phyloP scores from a whole-genome alignment of 30 jellyfish, hydroid and myxozoan species.

The Pseudorhiza aurosa region DNA sequence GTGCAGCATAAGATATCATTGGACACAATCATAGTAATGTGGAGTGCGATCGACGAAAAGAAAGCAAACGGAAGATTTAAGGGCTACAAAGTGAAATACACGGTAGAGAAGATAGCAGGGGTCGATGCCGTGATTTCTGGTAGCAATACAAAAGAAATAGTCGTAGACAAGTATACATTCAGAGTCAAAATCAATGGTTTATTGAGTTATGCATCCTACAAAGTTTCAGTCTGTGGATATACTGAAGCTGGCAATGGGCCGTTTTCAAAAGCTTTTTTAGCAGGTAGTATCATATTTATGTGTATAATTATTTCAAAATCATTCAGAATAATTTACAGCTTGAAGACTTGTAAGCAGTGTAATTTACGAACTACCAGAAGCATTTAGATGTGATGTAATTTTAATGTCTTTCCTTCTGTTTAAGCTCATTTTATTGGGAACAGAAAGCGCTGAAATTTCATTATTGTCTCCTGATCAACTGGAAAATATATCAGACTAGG shows the following conservation, averaged over 20 bases:
- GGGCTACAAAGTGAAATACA: constrained; percentile 52
- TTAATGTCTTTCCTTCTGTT: no score
- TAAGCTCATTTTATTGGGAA: no score
- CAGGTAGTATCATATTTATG: constrained; percentile 34
- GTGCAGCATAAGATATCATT: constrained; percentile 17
- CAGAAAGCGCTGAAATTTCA: no score
- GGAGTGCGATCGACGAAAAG: constrained; percentile 61
- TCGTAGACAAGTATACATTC: constrained; percentile 58
- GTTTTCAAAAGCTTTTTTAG: constrained; percentile 4
- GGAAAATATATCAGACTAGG: no score
- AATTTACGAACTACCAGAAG: no score
- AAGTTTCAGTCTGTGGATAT: constrained; percentile 55
- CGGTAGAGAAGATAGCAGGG: constrained; percentile 8
- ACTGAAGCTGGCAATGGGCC: constrained; percentile 81
- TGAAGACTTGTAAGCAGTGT: no score
- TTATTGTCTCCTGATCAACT: no score
- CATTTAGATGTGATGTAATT: no score
- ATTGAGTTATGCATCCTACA: constrained; percentile 35
- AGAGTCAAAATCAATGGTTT: constrained; percentile 41
- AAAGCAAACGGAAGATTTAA: constrained; percentile 44
- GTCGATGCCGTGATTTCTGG: constrained; percentile 14
- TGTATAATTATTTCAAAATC: no score
- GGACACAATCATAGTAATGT: constrained; percentile 11
- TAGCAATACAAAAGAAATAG: not conserved
- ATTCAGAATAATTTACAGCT: no score